A percentile compares a stretch with the other conserved stretches of the same genome.
These are phyloP conservation scores for Lonchura striata DNA, from an alignment of 2,113 vertebrate species.

Conservation along the genomic window DNA sequence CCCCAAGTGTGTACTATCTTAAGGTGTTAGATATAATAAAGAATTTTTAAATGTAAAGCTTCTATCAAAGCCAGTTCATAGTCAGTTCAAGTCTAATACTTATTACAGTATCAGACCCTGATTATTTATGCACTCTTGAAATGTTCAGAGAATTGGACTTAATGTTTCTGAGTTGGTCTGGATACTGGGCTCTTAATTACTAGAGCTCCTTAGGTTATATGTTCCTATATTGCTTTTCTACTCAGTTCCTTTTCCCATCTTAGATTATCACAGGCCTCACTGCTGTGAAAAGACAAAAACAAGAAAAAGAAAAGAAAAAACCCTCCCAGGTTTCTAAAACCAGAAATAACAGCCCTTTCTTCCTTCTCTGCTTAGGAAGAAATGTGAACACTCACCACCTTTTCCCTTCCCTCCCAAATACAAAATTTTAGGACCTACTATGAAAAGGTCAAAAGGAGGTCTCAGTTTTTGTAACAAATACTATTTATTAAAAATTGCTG, in stretches of 20 bases:
- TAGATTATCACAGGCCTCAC: neutral
- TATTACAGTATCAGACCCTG: neutral
- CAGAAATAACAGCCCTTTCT: constrained; percentile 43
- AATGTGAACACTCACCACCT: constrained; percentile 48
- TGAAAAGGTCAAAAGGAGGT: neutral
- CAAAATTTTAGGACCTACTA: constrained; percentile 36
- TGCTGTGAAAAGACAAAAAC: neutral
- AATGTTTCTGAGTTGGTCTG: neutral
- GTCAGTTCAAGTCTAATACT: neutral
- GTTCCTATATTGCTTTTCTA: neutral
- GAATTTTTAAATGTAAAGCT: neutral
- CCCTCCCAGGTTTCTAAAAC: neutral
- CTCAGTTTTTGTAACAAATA: constrained; percentile 52
- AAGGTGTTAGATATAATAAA: neutral
- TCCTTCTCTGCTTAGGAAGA: constrained; percentile 8
- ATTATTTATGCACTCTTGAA: neutral
- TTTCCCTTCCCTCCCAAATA: neutral
- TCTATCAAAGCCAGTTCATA: neutral
- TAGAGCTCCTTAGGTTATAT: neutral
- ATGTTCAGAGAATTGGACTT: neutral
- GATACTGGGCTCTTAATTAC: neutral
- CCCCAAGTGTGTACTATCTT: neutral
- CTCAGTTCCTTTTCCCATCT: neutral
- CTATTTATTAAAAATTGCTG: constrained; percentile 64
- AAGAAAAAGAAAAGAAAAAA: neutral